Evolutionary conservation across 2,113 vertebrate genomes (phyloP), one percentile per base, ranked within the genome.

Genomic region (Eublepharis macularius): DNA sequence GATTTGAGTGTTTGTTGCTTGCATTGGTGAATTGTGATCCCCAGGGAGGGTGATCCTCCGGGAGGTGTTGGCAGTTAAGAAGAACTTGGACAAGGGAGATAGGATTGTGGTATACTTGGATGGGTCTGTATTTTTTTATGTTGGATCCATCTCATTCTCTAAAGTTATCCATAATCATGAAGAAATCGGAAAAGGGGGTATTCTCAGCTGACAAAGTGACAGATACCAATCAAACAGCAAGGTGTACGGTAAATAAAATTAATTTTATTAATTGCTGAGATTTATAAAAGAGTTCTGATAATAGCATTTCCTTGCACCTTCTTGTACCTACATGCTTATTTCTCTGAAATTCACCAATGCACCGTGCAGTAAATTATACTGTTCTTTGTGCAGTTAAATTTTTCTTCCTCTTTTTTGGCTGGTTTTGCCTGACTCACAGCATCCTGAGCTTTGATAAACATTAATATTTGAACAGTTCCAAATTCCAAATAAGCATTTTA

Each of bases 391-490:
- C 1, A 51, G 41, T 26, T 39, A 70, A 81, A 32, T 84, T 65
- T 79, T 49, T 86, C 0, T 36, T 73, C 6, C 41, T 10, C 5
- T 51, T 81, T 68, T 68, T 86, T 74, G 43, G 83, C 43, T 60
- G 68, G 26, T 66, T 1, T 76, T 90, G 57, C 87, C 54, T 81
- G 36, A 80, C 51, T 85, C 81, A 10, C 73, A 76, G 26, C 73
- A 90, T 77, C 21, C 36, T 74, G 14, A 39, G 26, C 68, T 80
- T 74, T 68, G 21, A 45, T 88, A 86, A 91, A 88, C 47, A 57
- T n/a, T 24, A 45, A 74, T 4, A 34, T 80, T 89, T 60, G 24
- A 51, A 65, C 34, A 45, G 57, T 90, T 87, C 91, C 60, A 63
- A 26, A 29, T 63, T 63, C 60, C 2, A 29, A 63, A 63, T 63